These are phyloP conservation scores for Macrobrachium nipponense DNA, from an alignment of 1,140 invertebrate genomes.

Conservation along the genomic window DNA sequence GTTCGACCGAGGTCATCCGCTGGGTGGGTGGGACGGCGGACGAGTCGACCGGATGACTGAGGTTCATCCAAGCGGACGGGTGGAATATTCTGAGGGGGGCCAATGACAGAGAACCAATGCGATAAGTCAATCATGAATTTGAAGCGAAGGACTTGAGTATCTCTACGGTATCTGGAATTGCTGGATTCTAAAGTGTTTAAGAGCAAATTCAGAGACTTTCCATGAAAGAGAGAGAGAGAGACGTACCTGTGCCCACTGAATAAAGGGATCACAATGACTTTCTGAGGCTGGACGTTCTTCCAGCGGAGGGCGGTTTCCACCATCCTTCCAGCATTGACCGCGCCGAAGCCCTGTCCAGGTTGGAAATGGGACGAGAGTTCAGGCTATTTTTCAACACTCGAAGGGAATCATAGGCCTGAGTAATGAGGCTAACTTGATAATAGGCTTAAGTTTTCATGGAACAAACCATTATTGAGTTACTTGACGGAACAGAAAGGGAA, in stretches of 20 bases:
- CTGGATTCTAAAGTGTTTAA: not conserved
- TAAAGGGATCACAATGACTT: not conserved
- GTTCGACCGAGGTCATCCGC: conserved; percentile 72
- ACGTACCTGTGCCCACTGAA: conserved; percentile 34
- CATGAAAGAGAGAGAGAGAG: not conserved
- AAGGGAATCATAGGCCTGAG: not conserved
- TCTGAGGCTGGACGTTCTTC: conserved; percentile 66
- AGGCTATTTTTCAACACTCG: not conserved
- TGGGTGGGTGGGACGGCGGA: not conserved
- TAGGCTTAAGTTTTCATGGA: no score
- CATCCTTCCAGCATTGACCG: conserved; percentile 70
- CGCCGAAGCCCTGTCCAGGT: conserved; percentile 68
- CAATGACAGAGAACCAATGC: not conserved
- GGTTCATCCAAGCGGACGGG: conserved; percentile 16
- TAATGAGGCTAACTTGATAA: no score
- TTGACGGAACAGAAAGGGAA: no score
- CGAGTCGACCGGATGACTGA: not conserved
- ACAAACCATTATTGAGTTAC: no score
- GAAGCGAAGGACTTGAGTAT: no score
- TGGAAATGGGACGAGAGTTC: not conserved
- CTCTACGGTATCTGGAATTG: no score
- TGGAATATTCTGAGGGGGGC: not conserved
- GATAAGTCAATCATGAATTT: no score
- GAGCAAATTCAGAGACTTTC: no score
- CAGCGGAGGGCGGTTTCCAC: conserved; percentile 68